A percentile compares a stretch with the other conserved stretches of the same genome.
phyloP scores from a whole-genome alignment of 2,888 invertebrate species.

The Drosophila picticornis region DNA sequence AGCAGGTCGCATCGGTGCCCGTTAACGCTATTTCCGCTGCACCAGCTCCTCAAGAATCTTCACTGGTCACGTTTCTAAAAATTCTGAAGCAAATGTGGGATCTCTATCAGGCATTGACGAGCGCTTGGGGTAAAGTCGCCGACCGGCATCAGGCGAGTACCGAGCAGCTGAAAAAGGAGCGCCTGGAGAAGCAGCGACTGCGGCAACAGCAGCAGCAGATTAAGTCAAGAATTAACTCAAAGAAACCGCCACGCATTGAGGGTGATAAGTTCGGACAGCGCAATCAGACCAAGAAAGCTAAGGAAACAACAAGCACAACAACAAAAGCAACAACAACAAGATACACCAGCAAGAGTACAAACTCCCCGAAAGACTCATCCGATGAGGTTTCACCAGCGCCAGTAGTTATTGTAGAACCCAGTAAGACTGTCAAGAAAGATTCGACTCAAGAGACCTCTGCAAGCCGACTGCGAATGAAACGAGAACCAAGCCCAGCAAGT shows the following conservation, averaged over 20 bases:
- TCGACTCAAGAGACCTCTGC: conserved; percentile 21
- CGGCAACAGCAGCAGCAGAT: conserved; percentile 67
- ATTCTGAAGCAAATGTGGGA: conserved; percentile 82
- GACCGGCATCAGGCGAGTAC: conserved; percentile 64
- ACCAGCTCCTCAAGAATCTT: conserved; percentile 47
- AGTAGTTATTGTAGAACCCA: conserved; percentile 37
- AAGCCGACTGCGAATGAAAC: conserved; percentile 61
- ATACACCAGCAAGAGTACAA: conserved; percentile 30
- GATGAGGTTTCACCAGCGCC: conserved; percentile 31
- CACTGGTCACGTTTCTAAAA: conserved; percentile 71
- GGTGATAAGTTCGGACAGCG: conserved; percentile 44
- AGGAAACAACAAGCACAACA: conserved; percentile 42
- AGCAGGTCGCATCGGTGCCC: conserved; percentile 39
- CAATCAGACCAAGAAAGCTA: conserved; percentile 49
- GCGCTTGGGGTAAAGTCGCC: conserved; percentile 80
- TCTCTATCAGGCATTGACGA: conserved; percentile 79
- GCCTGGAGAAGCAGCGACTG: conserved; percentile 62
- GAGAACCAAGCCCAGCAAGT: conserved; percentile 32
- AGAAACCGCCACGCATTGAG: conserved; percentile 71
- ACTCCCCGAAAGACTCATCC: conserved; percentile 10
- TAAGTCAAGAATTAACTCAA: conserved; percentile 74
- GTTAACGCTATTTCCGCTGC: conserved; percentile 13
- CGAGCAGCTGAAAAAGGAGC: conserved; percentile 61
- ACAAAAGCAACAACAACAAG: conserved; percentile 41
- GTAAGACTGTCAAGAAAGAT: conserved; percentile 39